Evolutionary conservation across 2,113 vertebrate species (phyloP).

Genomic region (Saimiri boliviensis): DNA sequence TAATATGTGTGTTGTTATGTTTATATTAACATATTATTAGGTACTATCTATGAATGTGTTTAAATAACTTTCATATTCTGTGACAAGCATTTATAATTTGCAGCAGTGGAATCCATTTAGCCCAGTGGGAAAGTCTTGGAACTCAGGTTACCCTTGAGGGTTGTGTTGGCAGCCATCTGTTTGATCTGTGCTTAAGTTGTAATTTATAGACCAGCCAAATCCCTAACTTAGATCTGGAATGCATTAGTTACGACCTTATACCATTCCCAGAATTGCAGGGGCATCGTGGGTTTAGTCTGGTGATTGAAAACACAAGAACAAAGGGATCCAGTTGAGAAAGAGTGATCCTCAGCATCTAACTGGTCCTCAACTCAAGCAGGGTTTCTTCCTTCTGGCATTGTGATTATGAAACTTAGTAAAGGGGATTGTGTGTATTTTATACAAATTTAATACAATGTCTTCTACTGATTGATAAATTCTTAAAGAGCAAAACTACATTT

Average conservation of each 20-base stretch:
- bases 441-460: not conserved
- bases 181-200: not conserved
- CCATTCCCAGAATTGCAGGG: not conserved
- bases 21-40: not conserved
- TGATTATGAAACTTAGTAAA: not conserved
- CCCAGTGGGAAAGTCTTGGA: not conserved
- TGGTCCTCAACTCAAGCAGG: not conserved
- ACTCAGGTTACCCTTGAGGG: not conserved
- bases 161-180: not conserved
- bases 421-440: not conserved
- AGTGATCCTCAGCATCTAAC: fast-evolving
- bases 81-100: not conserved
- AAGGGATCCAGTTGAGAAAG: not conserved
- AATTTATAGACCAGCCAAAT: not conserved
- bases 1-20: not conserved
- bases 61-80: not conserved
- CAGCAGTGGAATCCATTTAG: not conserved
- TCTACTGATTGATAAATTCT: not conserved
- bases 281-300: not conserved
- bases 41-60: not conserved
- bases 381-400: not conserved
- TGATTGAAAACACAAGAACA: not conserved
- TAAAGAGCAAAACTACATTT: not conserved
- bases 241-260: not conserved
- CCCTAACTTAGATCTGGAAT: not conserved